These are phyloP conservation scores for Drosophila prostipennis DNA, from an alignment of 2,888 invertebrate species.

Conservation along the genomic window DNA sequence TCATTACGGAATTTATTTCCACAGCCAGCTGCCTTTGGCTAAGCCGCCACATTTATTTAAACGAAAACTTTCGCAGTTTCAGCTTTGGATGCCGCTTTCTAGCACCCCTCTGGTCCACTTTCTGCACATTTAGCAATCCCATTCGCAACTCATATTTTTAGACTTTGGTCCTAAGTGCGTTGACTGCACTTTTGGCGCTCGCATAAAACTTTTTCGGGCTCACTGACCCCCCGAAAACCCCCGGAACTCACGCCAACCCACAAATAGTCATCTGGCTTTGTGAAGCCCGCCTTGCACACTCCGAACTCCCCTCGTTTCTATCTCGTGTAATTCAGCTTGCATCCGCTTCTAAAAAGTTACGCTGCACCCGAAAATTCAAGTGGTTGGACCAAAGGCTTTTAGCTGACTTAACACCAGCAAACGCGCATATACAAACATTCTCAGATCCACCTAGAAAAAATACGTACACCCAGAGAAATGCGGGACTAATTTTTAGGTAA, in stretches of 20 bases:
- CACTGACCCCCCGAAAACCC: slow-evolving; percentile 8
- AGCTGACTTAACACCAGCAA: slow-evolving; percentile 73
- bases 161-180: slow-evolving; percentile 62
- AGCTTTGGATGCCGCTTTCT: not conserved
- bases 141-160: slow-evolving; percentile 61
- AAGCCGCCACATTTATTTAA: slow-evolving; percentile 57
- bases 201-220: slow-evolving; percentile 64
- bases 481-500: no score
- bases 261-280: slow-evolving; percentile 61
- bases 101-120: slow-evolving; percentile 6
- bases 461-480: no score
- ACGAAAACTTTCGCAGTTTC: slow-evolving; percentile 39
- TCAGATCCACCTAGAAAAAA: slow-evolving; percentile 14
- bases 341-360: slow-evolving; percentile 73
- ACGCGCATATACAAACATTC: slow-evolving; percentile 32
- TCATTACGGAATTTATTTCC: slow-evolving; percentile 30
- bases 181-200: slow-evolving; percentile 70
- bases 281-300: slow-evolving; percentile 20
- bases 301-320: not conserved
- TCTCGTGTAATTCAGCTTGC: slow-evolving; percentile 63
- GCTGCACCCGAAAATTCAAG: slow-evolving; percentile 64
- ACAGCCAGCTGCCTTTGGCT: slow-evolving; percentile 32
- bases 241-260: slow-evolving; percentile 3
- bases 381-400: slow-evolving; percentile 72
- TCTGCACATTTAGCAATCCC: slow-evolving; percentile 44